Base-by-base conservation (phyloP, 2,113 vertebrate species). In the Boulengeromyrus knoepffleri region DNA sequence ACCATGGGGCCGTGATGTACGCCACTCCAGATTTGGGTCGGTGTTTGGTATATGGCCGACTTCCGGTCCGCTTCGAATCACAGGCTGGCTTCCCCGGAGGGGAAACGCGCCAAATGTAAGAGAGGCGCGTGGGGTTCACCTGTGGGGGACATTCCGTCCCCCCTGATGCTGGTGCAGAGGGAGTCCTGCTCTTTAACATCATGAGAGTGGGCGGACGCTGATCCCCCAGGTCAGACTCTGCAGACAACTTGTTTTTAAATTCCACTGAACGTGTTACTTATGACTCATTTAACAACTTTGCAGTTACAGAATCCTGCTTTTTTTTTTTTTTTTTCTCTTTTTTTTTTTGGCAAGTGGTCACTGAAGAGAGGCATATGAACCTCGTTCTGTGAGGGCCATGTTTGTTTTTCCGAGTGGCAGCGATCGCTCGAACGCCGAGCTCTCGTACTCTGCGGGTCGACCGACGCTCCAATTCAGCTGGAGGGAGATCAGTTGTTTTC, bases 171-270 rank as follows among this genome's bases (percentile, higher is more conserved):
- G 83, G 3, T 9, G 36, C 10, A 47, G 17, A 15, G 85, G 10
- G 3, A 31, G 5, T 27, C 85, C 12, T 21, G 85, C 24, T 56
- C 85, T 36, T 24, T 87, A 87, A 36, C 85, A 53, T 87, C 85
- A 87, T 87, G 85, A 47, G 50, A 53, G 85, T 87, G 50, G 85
- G 85, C 31, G 85, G 47, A 6, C 49, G 31, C 47, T 53, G 27
- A 39, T 53, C 83, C 27, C n/a, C n/a, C 27, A 87, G 85, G 85
- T 87, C 85, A 53, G 85, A 27, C 85, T 31, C 85, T 53, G 50
- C 85, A 87, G 17, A 53, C 85, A 87, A 87, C 85, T 87, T 87
- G 85, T 87, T 87, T 87, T 87, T 87, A 87, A 87, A 87, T 87
- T 87, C 85, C 19, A 42, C 45, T 56, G 85, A 87, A 87, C 17